Evolutionary conservation across 30 jellyfish, hydroid and myxozoan species (phyloP), one percentile per base, ranked within the genome.

Genomic region (Hydractinia echinata): DNA sequence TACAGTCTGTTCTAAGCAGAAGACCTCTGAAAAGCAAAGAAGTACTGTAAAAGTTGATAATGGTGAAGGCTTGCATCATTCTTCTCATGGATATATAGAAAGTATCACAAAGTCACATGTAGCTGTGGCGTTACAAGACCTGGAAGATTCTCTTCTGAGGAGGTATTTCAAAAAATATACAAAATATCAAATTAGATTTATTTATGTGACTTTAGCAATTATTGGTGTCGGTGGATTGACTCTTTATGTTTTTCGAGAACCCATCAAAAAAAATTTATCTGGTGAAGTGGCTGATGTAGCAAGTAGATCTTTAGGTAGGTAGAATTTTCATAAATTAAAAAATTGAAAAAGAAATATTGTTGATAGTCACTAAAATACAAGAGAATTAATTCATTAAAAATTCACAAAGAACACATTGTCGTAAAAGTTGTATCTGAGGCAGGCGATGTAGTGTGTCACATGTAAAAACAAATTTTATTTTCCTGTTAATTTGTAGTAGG

Each of bases 241-340:
- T 1, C 53, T 89, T 55, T 89, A 89, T 83, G 67, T 79, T 86
- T 89, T 89, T 70, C 89, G 97, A 52, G 97, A 89, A 66, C 95
- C 95, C 15, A 89, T 89, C 11, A 84, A 81, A 76, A 95, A 85
- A 1, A 89, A 89, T 71, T 7, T 89, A 7, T 89, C 97, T 1
- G 97, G 81, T 85, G 97, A 89, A 85, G 93, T 89, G 30, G 95
- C 97, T 7, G 97, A 89, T 76, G 97, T 89, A 61, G 97, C 97
- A 8, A 66, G 83, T 52, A 89, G 97, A 73, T 89, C 97, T 15
- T 62, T 89, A 58, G 95, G 97, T 89, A 18, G 51, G 95, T 76
- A 15, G 84, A 48, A 51, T 51, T 13, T 16, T 69, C 4, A 6
- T 7, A 15, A 20, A 6, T 18, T 21, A 54, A 11, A 30, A 30